Conservation (phyloP, 2,888 invertebrate genomes). For the Eucera pruinosa region DNA sequence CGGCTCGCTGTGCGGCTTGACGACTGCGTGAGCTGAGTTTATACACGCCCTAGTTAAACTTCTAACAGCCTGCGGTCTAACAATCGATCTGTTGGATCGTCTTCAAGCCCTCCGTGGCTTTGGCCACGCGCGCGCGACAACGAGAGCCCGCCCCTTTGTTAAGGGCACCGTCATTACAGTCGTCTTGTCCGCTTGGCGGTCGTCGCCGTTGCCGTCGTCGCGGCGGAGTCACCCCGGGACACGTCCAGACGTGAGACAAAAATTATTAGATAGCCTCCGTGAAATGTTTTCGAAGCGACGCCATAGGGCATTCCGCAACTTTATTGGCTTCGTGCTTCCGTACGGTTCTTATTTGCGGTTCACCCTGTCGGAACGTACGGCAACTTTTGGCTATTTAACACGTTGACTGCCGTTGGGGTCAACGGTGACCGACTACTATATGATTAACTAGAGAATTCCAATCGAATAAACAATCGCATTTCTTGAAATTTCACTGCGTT, state of each 20-base stretch:
- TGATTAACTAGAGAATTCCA: no score
- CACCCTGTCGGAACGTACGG: no score
- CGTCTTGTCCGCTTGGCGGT: constrained; percentile 39
- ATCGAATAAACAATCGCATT: no score
- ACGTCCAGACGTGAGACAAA: constrained; percentile 40
- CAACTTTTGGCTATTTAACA: no score
- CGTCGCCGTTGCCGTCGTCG: no score
- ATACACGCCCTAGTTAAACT: constrained; percentile 79
- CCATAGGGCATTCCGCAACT: not conserved
- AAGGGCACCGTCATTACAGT: constrained; percentile 60
- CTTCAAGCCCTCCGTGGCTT: no score
- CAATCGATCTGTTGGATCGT: constrained; percentile 77
- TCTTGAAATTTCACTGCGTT: no score
- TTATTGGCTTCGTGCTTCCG: constrained; percentile 23
- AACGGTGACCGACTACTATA: no score
- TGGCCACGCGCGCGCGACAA: constrained; percentile 35
- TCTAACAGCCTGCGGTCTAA: constrained; percentile 76
- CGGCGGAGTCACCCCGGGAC: constrained; percentile 23
- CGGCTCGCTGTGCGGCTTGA: constrained; percentile 77
- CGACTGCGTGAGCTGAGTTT: constrained; percentile 80
- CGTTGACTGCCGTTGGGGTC: no score
- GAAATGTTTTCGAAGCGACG: constrained; percentile 26
- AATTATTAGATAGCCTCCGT: constrained; percentile 53
- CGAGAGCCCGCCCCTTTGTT: constrained; percentile 67
- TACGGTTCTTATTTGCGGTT: not conserved